phyloP scores from a whole-genome alignment of 2,113 vertebrate genomes.

The Ranitomeya variabilis region DNA sequence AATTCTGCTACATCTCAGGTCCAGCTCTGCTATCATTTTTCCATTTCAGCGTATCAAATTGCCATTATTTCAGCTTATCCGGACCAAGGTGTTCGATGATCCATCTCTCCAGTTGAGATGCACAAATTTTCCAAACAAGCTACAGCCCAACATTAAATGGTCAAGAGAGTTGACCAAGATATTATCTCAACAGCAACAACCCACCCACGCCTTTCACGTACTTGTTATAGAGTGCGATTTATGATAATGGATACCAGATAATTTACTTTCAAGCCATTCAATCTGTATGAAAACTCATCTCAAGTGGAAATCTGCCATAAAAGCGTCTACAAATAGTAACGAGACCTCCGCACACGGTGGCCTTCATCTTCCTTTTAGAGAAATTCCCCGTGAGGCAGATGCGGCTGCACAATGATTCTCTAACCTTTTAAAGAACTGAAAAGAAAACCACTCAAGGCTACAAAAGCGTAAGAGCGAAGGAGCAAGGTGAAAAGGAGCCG shows the following conservation, averaged over 20 bases:
- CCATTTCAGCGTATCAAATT: too few relatives aligned
- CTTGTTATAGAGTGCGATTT: not conserved
- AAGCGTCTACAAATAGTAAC: not conserved
- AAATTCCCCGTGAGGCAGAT: not conserved
- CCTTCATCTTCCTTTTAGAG: not conserved
- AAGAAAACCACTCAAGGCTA: constrained; percentile 16
- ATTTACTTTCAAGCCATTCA: not conserved
- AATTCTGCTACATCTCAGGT: too few relatives aligned
- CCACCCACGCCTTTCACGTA: too few relatives aligned
- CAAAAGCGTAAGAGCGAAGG: not conserved
- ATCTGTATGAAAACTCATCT: not conserved
- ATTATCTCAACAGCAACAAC: too few relatives aligned
- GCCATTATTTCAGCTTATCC: too few relatives aligned
- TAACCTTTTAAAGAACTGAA: constrained; percentile 10
- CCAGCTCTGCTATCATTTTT: too few relatives aligned
- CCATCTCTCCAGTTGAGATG: too few relatives aligned
- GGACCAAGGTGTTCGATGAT: too few relatives aligned
- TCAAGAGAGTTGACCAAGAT: too few relatives aligned
- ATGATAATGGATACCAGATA: not conserved
- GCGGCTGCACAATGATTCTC: not conserved
- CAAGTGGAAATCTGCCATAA: not conserved
- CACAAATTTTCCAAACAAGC: too few relatives aligned
- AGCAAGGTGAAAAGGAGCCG: not conserved
- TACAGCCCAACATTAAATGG: too few relatives aligned
- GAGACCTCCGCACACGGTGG: not conserved